A percentile compares a stretch with the other conserved stretches of the same genome.
Evolutionary conservation across 1,140 invertebrate species (phyloP).

Genomic region (Penaeus vannamei): DNA sequence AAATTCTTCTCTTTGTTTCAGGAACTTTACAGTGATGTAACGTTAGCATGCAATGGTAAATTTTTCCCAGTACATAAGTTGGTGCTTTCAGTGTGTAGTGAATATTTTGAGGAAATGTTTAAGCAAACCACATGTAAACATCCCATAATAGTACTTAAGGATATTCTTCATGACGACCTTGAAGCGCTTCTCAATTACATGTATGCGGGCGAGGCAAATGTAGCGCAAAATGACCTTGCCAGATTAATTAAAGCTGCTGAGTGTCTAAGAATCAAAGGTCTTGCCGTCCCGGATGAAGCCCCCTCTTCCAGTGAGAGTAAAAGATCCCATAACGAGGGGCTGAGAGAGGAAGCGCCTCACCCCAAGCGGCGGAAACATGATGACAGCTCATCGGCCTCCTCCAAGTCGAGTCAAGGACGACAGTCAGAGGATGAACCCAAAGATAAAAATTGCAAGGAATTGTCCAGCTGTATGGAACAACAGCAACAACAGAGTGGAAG

Average conservation of each 20-base stretch:
- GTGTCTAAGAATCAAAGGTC: slow-evolving; percentile 53
- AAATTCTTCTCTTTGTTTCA: slow-evolving; percentile 1
- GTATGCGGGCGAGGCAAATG: slow-evolving; percentile 51
- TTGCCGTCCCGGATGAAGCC: slow-evolving; percentile 39
- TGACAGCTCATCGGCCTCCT: background rate
- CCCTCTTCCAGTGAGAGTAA: slow-evolving; percentile 30
- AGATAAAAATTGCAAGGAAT: background rate
- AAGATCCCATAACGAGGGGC: slow-evolving; percentile 17
- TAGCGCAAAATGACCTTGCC: slow-evolving; percentile 49
- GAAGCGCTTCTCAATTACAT: slow-evolving; percentile 54
- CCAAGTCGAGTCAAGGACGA: background rate
- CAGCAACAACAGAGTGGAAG: background rate
- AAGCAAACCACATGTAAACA: slow-evolving; percentile 43
- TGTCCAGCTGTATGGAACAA: background rate
- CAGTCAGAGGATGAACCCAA: background rate
- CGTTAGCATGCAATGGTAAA: slow-evolving; percentile 43
- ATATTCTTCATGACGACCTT: slow-evolving; percentile 37
- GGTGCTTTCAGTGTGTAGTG: slow-evolving; percentile 51
- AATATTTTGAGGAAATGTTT: slow-evolving; percentile 57
- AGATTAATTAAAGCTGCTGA: slow-evolving; percentile 52
- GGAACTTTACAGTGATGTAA: slow-evolving; percentile 59
- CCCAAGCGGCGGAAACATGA: slow-evolving; percentile 45
- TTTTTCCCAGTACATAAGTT: slow-evolving; percentile 57
- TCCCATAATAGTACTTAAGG: slow-evolving; percentile 48
- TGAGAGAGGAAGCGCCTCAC: slow-evolving; percentile 30